phyloP scores from a whole-genome alignment of 2,888 invertebrate species.

The Creontiades dilutus region DNA sequence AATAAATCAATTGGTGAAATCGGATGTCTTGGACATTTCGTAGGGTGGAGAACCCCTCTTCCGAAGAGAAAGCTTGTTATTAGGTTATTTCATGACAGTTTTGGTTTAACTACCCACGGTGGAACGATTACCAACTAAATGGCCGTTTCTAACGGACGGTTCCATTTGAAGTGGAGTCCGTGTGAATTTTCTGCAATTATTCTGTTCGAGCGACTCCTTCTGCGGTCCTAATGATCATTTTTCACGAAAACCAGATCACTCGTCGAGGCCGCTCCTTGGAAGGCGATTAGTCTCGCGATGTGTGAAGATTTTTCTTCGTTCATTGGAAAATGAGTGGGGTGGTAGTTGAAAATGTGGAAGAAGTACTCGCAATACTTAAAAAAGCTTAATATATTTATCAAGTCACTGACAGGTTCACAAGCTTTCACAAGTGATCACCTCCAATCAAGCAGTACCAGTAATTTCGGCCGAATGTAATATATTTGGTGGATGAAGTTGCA shows the following conservation, averaged over 20 bases:
- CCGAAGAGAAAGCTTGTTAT: conserved; percentile 56
- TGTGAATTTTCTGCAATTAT: conserved; percentile 52
- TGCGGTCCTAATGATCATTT: conserved; percentile 8
- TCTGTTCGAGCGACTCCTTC: conserved; percentile 8
- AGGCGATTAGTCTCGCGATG: background rate
- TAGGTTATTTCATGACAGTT: conserved; percentile 51
- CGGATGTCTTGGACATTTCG: background rate
- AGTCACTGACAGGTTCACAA: no score
- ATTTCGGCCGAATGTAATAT: no score
- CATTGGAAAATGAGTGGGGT: background rate
- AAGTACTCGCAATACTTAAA: no score
- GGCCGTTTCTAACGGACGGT: conserved; percentile 30
- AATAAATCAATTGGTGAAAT: background rate
- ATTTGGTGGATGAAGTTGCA: no score
- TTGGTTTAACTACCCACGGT: conserved; percentile 46
- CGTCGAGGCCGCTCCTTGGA: background rate
- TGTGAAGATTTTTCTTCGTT: background rate
- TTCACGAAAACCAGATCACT: conserved; percentile 20
- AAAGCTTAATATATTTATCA: no score
- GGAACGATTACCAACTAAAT: conserved; percentile 41
- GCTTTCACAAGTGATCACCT: no score
- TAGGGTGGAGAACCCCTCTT: background rate
- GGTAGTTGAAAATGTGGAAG: no score
- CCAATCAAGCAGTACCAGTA: no score
- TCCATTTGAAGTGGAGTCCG: conserved; percentile 19